A percentile compares a stretch with the other conserved stretches of the same genome.
These are phyloP conservation scores for Proales similis DNA, from an alignment of 1,140 invertebrate species.

Conservation along the genomic window DNA sequence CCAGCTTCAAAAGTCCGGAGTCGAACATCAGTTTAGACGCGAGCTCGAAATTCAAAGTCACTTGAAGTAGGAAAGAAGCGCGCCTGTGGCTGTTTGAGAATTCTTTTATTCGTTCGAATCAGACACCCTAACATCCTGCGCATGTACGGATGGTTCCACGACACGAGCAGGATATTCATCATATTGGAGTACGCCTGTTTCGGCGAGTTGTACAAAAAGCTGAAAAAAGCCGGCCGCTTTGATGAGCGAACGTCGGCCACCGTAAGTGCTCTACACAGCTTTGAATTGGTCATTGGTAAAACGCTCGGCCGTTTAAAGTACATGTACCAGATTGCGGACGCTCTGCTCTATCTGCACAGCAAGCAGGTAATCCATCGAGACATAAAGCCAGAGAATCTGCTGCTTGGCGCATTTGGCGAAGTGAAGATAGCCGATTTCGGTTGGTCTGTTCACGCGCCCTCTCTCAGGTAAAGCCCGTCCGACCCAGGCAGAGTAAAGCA, in stretches of 20 bases:
- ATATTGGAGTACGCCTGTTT: slow-evolving; percentile 81
- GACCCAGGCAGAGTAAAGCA: too few relatives aligned
- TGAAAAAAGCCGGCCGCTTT: slow-evolving; percentile 57
- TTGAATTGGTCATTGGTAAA: too few relatives aligned
- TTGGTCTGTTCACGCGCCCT: slow-evolving; percentile 31
- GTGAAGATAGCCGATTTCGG: slow-evolving; percentile 95
- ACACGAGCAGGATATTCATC: slow-evolving; percentile 76
- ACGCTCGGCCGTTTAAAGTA: too few relatives aligned
- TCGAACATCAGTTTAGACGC: slow-evolving; percentile 83
- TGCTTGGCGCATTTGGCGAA: slow-evolving; percentile 73
- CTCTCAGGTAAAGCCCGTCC: too few relatives aligned
- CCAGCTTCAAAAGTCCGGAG: slow-evolving; percentile 74
- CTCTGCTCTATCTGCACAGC: slow-evolving; percentile 82
- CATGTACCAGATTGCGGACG: slow-evolving; percentile 75
- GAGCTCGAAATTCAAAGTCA: slow-evolving; percentile 88
- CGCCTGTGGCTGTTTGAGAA: background rate
- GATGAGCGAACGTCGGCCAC: slow-evolving; percentile 51
- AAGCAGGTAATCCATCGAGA: slow-evolving; percentile 86
- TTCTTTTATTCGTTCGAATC: slow-evolving; percentile 33
- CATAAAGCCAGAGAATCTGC: slow-evolving; percentile 85
- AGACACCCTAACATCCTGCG: slow-evolving; percentile 85
- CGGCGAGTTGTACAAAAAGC: slow-evolving; percentile 71
- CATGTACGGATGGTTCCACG: slow-evolving; percentile 82
- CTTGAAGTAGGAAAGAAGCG: slow-evolving; percentile 50
- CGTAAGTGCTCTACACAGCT: too few relatives aligned